Conservation (phyloP, 2,113 vertebrate species). For the Pogona vitticeps region DNA sequence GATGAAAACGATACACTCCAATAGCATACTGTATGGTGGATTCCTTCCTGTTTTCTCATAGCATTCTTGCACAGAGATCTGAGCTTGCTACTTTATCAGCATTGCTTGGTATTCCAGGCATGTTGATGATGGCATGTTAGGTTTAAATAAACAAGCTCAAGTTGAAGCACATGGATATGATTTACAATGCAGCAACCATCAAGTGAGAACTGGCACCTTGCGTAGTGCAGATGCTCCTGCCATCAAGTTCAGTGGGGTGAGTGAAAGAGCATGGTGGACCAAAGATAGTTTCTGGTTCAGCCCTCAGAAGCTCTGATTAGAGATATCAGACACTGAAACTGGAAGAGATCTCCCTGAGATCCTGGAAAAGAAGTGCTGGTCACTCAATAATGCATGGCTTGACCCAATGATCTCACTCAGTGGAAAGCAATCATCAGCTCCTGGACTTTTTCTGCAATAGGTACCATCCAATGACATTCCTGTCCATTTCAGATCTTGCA, state of each 20-base stretch:
- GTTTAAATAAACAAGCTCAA: not conserved
- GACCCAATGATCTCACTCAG: not conserved
- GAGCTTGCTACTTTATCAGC: not conserved
- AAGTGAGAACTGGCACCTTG: not conserved
- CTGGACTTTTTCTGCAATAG: not conserved
- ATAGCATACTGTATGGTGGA: not conserved
- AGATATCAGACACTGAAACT: not conserved
- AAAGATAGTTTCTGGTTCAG: not conserved
- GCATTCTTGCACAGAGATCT: not conserved
- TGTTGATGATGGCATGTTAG: not conserved
- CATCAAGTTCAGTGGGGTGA: no score
- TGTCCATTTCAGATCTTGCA: not conserved
- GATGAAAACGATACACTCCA: not conserved
- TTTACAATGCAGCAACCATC: not conserved
- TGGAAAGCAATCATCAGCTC: not conserved
- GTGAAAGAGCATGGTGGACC: not conserved
- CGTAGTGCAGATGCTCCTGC: no score
- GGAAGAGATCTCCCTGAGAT: not conserved
- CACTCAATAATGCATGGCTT: not conserved
- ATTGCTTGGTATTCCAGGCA: not conserved
- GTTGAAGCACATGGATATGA: not conserved
- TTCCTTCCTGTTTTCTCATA: not conserved
- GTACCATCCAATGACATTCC: no score
- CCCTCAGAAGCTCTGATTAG: not conserved
- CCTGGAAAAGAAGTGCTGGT: not conserved